Evolutionary conservation across 1,140 invertebrate species (phyloP).

Genomic region (Harlomillsia oculata): DNA sequence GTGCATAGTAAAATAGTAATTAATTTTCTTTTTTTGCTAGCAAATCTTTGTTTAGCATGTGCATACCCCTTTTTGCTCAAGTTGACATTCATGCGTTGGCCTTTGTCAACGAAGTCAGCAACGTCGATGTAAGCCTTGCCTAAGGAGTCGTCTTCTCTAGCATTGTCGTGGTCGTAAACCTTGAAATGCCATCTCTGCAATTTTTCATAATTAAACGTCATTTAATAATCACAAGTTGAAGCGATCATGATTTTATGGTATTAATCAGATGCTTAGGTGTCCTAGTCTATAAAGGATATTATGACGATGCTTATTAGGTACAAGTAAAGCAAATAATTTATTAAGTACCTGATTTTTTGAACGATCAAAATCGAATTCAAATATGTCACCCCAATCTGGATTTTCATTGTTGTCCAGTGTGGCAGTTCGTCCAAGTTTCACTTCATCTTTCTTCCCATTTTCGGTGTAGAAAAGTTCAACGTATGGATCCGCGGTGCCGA

Average conservation of each 20-base stretch:
- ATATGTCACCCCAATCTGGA: conserved; percentile 26
- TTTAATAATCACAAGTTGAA: too few relatives aligned
- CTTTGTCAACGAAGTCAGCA: conserved; percentile 27
- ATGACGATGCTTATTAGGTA: too few relatives aligned
- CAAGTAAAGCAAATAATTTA: neutral
- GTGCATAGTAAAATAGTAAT: too few relatives aligned
- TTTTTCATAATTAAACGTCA: too few relatives aligned
- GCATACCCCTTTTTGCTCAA: conserved; percentile 23
- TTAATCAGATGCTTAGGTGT: too few relatives aligned
- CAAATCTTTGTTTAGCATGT: too few relatives aligned
- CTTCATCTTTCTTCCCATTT: conserved; percentile 3
- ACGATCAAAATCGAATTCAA: conserved; percentile 30
- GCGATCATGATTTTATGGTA: too few relatives aligned
- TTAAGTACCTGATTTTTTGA: conserved; percentile 26
- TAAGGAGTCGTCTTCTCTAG: conserved; percentile 19
- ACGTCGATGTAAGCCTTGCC: conserved; percentile 29
- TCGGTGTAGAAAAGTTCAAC: conserved; percentile 23
- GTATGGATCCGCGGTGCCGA: conserved; percentile 23
- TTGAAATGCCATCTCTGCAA: conserved; percentile 27
- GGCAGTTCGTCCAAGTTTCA: conserved; percentile 13
- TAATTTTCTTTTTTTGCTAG: too few relatives aligned
- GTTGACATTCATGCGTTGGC: conserved; percentile 23
- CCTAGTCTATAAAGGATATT: too few relatives aligned
- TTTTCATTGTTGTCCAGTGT: conserved; percentile 20
- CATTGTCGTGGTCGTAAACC: conserved; percentile 24